These are phyloP conservation scores for Falco cherrug DNA, from an alignment of 2,797 vertebrate species.

Conservation along the genomic window DNA sequence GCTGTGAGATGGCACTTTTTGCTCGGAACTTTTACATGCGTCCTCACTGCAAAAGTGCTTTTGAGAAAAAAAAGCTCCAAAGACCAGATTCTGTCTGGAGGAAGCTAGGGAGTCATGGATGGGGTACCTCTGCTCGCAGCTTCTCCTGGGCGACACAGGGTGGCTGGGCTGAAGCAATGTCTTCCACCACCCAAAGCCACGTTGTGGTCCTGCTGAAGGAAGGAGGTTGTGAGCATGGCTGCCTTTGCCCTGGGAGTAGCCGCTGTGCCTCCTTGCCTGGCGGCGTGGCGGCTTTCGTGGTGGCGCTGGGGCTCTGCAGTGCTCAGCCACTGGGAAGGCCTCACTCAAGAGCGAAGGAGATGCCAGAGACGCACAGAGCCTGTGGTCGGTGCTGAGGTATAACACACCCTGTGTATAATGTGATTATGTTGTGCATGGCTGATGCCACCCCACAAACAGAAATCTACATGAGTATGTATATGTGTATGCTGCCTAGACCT, in stretches of 20 bases:
- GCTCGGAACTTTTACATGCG: background rate
- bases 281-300: rapidly evolving
- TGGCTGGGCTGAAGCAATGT: background rate
- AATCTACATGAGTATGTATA: too few species aligned
- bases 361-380: background rate
- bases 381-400: rapidly evolving
- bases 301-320: background rate
- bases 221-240: background rate
- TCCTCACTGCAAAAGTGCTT: background rate
- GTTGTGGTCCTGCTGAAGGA: background rate
- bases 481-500: background rate
- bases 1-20: background rate
- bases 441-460: background rate
- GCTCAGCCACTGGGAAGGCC: rapidly evolving
- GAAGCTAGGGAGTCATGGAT: background rate
- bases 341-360: background rate
- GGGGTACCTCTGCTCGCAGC: background rate
- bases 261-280: rapidly evolving
- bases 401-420: background rate
- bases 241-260: background rate
- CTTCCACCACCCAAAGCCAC: background rate
- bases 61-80: background rate
- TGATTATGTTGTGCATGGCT: rapidly evolving
- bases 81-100: background rate
- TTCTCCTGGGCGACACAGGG: background rate